Conservation (phyloP, 2,113 vertebrate genomes). For the Plotosus lineatus region DNA sequence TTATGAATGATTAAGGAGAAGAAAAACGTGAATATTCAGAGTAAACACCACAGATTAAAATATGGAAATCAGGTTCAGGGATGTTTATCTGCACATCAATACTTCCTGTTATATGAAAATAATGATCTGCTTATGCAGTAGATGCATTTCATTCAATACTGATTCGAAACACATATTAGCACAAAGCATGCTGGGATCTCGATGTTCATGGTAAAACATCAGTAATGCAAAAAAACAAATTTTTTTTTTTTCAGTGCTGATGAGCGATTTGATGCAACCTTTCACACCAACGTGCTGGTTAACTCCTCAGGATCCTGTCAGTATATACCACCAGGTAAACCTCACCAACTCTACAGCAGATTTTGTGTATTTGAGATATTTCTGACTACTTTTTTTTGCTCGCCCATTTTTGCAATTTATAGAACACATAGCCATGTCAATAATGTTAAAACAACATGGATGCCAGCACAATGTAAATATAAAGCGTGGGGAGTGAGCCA, state of each 20-base stretch:
- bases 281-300: conserved; percentile 89
- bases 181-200: background rate
- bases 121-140: background rate
- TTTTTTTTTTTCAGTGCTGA: conserved; percentile 74
- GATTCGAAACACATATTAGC: background rate
- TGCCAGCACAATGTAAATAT: no score
- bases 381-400: background rate
- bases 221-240: background rate
- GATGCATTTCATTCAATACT: background rate
- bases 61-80: background rate
- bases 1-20: background rate
- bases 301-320: conserved; percentile 84
- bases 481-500: no score
- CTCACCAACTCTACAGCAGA: background rate
- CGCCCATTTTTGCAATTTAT: no score
- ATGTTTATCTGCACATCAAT: no score
- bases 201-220: background rate
- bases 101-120: no score
- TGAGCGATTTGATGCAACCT: conserved; percentile 88
- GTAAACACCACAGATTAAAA: background rate
- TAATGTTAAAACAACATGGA: background rate
- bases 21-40: background rate
- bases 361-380: no score
- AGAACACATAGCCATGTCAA: background rate
- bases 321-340: conserved; percentile 88